Base-by-base conservation (phyloP, 2,888 invertebrate species). In the Conistra vaccinii region DNA sequence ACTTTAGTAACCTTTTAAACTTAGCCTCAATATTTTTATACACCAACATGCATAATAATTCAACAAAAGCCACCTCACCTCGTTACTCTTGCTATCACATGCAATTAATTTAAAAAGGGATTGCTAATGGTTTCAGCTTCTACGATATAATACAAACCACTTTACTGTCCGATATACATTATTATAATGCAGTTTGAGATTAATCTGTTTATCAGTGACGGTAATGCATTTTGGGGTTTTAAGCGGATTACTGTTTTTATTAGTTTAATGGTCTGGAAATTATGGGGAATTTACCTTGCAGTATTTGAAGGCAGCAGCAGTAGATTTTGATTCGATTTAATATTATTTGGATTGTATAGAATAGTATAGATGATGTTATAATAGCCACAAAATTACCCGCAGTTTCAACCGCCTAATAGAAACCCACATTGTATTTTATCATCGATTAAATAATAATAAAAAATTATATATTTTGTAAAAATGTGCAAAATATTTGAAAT, bases 71-170 rank as follows among this genome's bases (percentile, higher is more conserved):
- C 9, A 26, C 45, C 55, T 35, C 42, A 20, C n/a, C 42, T 55
- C 26, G 14, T 45, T 35, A n/a, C 32, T 14, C 17, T 51, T 10
- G 35, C 42, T 69, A 55, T 61, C 76, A 60, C 17, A 58, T 14
- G 62, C 69, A 73, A 85, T 83, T 70, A 70, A 77, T 68, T 81
- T 73, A 60, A 76, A 70, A 77, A 68, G 67, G 51, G 3, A 17
- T 57, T 17, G 63, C 70, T 81, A 85, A 77, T 77, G 78, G 69
- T 35, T 45, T 72, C 63, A 60, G 51, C 42, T 35, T 39, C 20
- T 17, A 76, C 48, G 55, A n/a, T 57, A 74, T 76, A 74, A 71
- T 60, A 71, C 57, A 68, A n/a, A 35, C 61, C 80, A 84, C 76
- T 71, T 35, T 73, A 57, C 32, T 58, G 68, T 62, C 45, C 69